phyloP scores from a whole-genome alignment of 1,140 invertebrate genomes.

The Notospermus geniculatus region DNA sequence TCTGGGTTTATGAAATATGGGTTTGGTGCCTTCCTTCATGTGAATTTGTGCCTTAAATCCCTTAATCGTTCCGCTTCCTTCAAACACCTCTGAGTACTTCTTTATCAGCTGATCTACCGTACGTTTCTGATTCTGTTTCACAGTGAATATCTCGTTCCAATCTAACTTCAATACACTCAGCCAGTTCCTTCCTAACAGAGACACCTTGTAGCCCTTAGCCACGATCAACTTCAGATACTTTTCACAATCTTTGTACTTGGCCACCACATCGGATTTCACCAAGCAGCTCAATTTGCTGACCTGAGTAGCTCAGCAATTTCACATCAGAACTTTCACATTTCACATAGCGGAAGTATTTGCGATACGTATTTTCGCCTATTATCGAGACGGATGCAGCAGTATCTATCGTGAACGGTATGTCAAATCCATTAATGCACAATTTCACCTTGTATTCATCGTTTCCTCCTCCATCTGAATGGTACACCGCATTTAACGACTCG shows the following conservation, averaged over 20 bases:
- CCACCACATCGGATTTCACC: no score
- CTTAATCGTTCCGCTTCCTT: slow-evolving; percentile 15
- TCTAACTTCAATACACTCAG: slow-evolving; percentile 2
- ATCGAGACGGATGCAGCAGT: slow-evolving; percentile 3
- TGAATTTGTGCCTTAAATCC: slow-evolving; percentile 19
- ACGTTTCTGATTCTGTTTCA: not conserved
- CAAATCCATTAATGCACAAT: not conserved
- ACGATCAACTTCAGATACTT: no score
- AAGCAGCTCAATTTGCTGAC: no score
- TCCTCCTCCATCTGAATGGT: no score
- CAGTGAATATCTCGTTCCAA: slow-evolving; percentile 7
- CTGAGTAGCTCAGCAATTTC: no score
- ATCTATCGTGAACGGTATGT: not conserved
- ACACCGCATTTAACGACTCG: no score
- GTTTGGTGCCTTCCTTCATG: slow-evolving; percentile 12
- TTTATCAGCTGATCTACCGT: not conserved
- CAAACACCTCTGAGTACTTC: not conserved
- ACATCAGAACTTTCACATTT: no score
- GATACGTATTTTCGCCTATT: not conserved
- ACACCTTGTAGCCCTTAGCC: not conserved
- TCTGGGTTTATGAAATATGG: slow-evolving; percentile 23
- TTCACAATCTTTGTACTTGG: no score
- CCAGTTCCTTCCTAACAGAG: slow-evolving; percentile 16
- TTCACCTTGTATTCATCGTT: not conserved
- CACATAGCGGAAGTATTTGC: no score